A percentile compares a stretch with the other conserved stretches of the same genome.
Evolutionary conservation across 2,113 vertebrate genomes (phyloP).

Genomic region (Bungarus multicinctus): DNA sequence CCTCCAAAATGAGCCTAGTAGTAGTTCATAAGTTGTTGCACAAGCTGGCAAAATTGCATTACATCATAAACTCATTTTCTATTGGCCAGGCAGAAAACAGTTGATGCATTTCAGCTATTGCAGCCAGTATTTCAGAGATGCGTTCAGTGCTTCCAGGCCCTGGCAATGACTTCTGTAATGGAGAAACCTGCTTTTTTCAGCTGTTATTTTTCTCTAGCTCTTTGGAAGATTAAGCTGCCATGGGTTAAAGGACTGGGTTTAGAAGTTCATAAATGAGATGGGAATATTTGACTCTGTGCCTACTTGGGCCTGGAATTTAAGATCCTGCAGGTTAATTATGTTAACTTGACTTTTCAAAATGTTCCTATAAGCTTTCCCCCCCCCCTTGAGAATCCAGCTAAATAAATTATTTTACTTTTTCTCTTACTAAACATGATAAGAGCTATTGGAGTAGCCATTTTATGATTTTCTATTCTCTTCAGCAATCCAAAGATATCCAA

Average conservation of each 20-base stretch:
- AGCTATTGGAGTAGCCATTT: not conserved
- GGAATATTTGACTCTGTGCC: not conserved
- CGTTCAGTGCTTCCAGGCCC: not conserved
- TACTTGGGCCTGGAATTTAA: not conserved
- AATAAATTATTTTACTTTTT: not conserved
- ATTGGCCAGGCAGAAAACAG: not conserved
- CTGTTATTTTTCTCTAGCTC: not conserved
- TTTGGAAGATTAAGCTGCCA: not conserved
- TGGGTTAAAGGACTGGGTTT: not conserved
- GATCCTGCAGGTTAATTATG: not conserved
- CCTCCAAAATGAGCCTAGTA: not conserved
- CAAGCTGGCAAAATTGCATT: not conserved
- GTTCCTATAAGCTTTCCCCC: not conserved
- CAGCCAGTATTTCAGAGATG: not conserved
- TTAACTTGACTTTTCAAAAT: not conserved
- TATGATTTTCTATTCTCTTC: not conserved
- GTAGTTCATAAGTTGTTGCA: not conserved
- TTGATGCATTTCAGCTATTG: not conserved
- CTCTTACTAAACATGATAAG: not conserved
- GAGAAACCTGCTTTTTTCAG: not conserved
- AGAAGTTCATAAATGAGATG: not conserved
- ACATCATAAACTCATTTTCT: not conserved
- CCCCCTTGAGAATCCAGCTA: not conserved
- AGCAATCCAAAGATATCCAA: not conserved
- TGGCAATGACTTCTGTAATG: not conserved